Evolutionary conservation across 2,113 vertebrate genomes (phyloP).

Genomic region (Cnemophilus loriae): DNA sequence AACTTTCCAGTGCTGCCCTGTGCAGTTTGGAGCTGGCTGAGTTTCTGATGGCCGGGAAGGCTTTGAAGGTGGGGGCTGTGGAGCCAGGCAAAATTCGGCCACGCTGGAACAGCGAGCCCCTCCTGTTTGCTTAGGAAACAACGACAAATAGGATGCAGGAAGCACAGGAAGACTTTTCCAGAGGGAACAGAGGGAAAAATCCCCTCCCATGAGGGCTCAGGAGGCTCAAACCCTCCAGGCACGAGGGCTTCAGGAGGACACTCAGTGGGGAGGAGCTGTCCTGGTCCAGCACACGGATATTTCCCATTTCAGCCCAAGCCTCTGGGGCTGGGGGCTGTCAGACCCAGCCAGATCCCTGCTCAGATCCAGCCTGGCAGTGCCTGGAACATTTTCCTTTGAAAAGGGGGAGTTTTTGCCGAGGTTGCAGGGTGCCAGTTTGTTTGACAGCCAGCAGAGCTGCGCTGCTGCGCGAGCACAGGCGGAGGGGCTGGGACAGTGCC

Average conservation of each 20-base stretch:
- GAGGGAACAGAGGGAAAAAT: background rate
- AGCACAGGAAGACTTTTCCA: background rate
- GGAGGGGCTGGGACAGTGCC: background rate
- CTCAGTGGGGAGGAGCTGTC: background rate
- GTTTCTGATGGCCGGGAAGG: background rate
- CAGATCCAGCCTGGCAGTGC: background rate
- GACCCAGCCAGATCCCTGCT: background rate
- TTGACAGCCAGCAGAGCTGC: background rate
- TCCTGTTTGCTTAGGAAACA: background rate
- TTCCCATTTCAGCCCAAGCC: background rate
- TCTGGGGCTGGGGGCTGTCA: background rate
- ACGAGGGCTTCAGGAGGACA: background rate
- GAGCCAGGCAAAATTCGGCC: background rate
- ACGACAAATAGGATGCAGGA: background rate
- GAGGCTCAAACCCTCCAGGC: background rate
- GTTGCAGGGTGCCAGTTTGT: background rate
- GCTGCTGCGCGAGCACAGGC: background rate
- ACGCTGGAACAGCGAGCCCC: background rate
- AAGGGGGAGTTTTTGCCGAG: background rate
- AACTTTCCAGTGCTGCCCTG: background rate
- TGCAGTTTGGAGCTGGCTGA: background rate
- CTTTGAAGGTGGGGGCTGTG: background rate
- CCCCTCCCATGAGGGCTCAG: background rate
- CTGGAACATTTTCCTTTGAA: background rate
- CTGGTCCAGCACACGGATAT: background rate